Conservation (phyloP, 2,797 vertebrate genomes). For the Schizothorax lantsangensis region DNA sequence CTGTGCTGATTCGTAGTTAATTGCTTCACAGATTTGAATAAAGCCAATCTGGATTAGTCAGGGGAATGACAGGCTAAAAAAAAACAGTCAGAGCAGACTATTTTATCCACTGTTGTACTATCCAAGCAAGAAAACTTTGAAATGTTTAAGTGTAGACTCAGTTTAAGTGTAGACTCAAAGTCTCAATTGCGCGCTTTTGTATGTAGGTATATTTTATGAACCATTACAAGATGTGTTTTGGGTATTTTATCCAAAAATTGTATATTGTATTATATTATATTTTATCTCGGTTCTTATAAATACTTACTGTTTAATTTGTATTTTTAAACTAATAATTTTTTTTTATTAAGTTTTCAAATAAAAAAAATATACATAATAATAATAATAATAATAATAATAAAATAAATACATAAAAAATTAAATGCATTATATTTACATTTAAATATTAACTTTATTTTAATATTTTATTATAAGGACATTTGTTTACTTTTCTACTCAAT, state of each 20-base stretch:
- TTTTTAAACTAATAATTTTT: too few relatives aligned
- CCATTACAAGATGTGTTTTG: neutral
- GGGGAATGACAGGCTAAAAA: slow-evolving; percentile 49
- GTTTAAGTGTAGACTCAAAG: too few relatives aligned
- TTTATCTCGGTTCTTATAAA: neutral
- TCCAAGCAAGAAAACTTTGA: neutral
- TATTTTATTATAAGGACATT: neutral
- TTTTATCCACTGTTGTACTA: slow-evolving; percentile 3
- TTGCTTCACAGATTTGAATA: slow-evolving; percentile 68
- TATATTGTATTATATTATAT: neutral
- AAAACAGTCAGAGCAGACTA: neutral
- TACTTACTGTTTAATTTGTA: neutral
- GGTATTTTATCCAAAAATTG: neutral
- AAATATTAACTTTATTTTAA: neutral
- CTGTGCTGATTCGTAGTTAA: slow-evolving; percentile 69
- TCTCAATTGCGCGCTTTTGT: neutral
- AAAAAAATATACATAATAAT: too few relatives aligned
- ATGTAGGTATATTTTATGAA: neutral
- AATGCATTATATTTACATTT: neutral
- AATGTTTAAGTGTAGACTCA: neutral
- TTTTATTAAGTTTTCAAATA: too few relatives aligned
- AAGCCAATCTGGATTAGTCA: slow-evolving; percentile 58
- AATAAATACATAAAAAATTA: neutral
- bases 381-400: neutral
- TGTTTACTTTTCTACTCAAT: neutral